Evolutionary conservation across 1,140 invertebrate species (phyloP), one percentile per base, ranked within the genome.

Genomic region (Drosophila arawakana): DNA sequence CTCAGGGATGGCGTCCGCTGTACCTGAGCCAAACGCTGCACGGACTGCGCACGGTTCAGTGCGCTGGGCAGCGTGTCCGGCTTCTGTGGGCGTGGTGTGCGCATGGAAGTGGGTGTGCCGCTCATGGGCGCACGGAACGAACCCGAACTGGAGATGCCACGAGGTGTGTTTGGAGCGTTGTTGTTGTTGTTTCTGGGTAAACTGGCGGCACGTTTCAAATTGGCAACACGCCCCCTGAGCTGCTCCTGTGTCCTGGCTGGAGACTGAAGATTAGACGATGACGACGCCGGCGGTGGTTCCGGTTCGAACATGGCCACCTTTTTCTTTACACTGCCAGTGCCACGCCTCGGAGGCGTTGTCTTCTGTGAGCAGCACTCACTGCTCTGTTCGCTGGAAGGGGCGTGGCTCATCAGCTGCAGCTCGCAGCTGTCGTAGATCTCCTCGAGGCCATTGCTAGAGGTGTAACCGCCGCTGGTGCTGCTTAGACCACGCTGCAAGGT

Each of bases 311-410:
- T 80, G 54, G 85, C 88, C 30, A 92, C 89, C 76, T 92, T 92
- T 46, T 92, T 92, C 55, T 91, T 92, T 11, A 88, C 76, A 25
- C 66, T 71, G 10, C 68, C 76, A 34, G 52, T 68, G 10, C 2
- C 2, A 52, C 83, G 76, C 77, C 70, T 70, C 1, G 49, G 75
- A 70, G 76, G 75, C 44, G 81, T 83, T 2, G 92, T 91, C 1
- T 65, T 73, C 21, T 68, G 59, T 3, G 95, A 96, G 86, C 95
- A 96, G 86, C 95, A 96, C 82, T 96, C 96, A 74, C 96, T 96
- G 15, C 96, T 96, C 68, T 95, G 94, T 70, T 95, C 95, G 78
- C 95, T 95, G 18, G 94, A 95, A 9, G 94, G 93, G 70, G 95
- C 94, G 3, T 93, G 93, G 15, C 91, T n/a, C n/a, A 52, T 43